A percentile compares a stretch with the other conserved stretches of the same genome.
Evolutionary conservation across 2,113 vertebrate species (phyloP).

Genomic region (Scomber japonicus): DNA sequence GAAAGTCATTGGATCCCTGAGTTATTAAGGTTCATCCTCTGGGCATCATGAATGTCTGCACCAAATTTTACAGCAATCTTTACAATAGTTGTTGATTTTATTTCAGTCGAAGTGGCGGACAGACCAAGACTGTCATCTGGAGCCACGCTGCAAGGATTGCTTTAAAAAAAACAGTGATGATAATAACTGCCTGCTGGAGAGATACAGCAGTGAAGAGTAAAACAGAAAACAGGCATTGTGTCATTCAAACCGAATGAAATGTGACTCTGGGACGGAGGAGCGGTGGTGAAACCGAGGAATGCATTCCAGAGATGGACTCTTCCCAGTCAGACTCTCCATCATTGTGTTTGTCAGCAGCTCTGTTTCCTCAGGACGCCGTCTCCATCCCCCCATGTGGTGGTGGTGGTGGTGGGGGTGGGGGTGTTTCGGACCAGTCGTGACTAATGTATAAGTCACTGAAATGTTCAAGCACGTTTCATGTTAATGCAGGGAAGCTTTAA

Average conservation of each 20-base stretch:
- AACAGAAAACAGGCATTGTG: conserved; percentile 22
- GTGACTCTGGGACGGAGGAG: conserved; percentile 44
- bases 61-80: background rate
- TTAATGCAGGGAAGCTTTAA: conserved; percentile 2
- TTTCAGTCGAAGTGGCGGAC: background rate
- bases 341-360: conserved; percentile 57
- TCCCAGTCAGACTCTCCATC: conserved; percentile 56
- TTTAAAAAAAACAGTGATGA: background rate
- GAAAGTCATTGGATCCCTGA: background rate
- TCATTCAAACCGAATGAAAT: conserved; percentile 47
- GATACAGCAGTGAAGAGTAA: conserved; percentile 5
- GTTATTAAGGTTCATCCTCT: background rate
- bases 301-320: conserved; percentile 49
- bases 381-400: conserved; percentile 13
- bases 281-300: conserved; percentile 43
- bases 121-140: too few relatives aligned
- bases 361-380: conserved; percentile 9
- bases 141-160: too few relatives aligned
- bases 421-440: conserved; percentile 6
- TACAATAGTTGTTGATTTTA: background rate
- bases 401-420: background rate
- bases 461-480: conserved; percentile 4
- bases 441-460: background rate
- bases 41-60: background rate
- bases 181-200: background rate